Conservation (phyloP, 2,113 vertebrate species). For the Pygoscelis adeliae region DNA sequence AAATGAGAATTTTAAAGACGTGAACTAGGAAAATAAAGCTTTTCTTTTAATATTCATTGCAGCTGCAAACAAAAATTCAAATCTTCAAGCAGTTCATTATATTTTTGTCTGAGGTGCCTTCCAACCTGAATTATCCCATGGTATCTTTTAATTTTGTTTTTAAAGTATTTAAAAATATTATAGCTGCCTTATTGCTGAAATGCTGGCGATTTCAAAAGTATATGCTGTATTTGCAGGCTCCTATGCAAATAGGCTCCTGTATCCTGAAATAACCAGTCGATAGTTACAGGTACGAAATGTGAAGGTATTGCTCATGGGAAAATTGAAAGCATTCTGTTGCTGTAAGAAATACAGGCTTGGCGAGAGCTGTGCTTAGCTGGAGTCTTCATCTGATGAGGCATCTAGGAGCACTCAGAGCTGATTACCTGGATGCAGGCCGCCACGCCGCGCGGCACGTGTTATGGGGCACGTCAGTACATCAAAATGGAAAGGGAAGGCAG, state of each 20-base stretch:
- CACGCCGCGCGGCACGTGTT: rapidly evolving
- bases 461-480: rapidly evolving
- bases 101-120: neutral
- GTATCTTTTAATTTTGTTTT: neutral
- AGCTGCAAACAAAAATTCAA: neutral
- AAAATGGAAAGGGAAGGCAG: neutral
- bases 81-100: neutral
- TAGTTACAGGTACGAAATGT: neutral
- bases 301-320: neutral
- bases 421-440: neutral
- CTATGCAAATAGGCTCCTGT: neutral
- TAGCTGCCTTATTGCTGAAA: neutral
- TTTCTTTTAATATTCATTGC: neutral
- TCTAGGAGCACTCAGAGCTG: neutral
- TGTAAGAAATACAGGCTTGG: neutral
- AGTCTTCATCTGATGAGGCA: neutral
- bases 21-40: neutral
- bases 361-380: neutral
- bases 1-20: neutral
- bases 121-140: neutral
- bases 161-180: neutral
- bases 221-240: neutral
- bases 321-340: neutral
- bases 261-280: neutral
- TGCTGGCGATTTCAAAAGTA: neutral